Conservation (phyloP, 1,140 invertebrate genomes). For the Trachelipus rathkii region DNA sequence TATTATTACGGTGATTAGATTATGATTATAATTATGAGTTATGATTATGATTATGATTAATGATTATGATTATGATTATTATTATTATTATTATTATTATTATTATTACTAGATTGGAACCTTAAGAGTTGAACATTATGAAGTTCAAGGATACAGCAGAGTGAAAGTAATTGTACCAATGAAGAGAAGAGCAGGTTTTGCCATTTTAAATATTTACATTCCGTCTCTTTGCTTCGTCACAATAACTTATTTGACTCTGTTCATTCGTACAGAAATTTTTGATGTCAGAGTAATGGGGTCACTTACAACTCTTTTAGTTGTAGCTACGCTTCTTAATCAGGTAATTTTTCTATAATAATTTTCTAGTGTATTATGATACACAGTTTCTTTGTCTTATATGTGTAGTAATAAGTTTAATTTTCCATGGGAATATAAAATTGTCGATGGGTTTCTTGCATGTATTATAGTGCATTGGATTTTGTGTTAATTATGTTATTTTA, state of each 20-base stretch:
- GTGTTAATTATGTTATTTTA: no score
- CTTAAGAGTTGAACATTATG: no score
- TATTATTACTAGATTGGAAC: no score
- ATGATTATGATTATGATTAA: no score
- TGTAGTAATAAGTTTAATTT: not conserved
- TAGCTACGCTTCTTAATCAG: conserved; percentile 43
- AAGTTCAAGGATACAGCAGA: not conserved
- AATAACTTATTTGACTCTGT: conserved; percentile 42
- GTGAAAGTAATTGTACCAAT: conserved; percentile 2
- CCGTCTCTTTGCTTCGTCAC: conserved; percentile 37
- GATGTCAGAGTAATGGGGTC: conserved; percentile 41
- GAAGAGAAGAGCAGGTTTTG: conserved; percentile 32
- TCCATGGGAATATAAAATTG: no score
- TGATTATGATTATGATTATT: no score
- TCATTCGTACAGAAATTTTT: conserved; percentile 39
- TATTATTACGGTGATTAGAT: no score
- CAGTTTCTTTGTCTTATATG: no score
- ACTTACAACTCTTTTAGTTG: conserved; percentile 41
- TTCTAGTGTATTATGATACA: not conserved
- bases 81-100: no score
- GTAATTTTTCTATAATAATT: not conserved
- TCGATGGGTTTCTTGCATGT: no score
- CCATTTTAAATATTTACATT: conserved; percentile 44
- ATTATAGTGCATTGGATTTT: no score
- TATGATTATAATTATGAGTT: no score